These are phyloP conservation scores for Drosophila cardini DNA, from an alignment of 1,140 invertebrate species.

Conservation along the genomic window DNA sequence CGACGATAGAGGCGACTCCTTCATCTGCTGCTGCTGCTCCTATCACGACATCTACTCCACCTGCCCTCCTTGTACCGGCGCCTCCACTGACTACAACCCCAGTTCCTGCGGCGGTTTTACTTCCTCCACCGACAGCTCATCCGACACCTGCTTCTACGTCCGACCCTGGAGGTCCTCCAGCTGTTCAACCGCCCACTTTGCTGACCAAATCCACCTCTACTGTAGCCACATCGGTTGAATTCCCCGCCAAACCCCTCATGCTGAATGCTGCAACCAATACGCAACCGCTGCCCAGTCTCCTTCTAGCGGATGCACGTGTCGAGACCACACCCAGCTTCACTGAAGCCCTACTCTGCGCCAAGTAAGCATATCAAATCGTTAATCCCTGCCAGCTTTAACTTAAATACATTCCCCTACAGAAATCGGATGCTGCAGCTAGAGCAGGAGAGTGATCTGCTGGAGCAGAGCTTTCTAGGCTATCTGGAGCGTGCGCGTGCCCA, in stretches of 20 bases:
- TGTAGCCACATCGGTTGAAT: not conserved
- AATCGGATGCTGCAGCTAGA: slow-evolving; percentile 76
- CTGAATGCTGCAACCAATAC: slow-evolving; percentile 47
- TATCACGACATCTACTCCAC: not conserved
- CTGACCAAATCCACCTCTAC: no score
- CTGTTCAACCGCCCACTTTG: not conserved
- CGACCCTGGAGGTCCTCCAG: not conserved
- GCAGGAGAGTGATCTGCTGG: slow-evolving; percentile 74
- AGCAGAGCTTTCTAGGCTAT: slow-evolving; percentile 70
- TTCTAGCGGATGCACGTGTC: not conserved
- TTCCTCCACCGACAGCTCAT: no score
- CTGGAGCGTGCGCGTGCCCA: slow-evolving; percentile 57
- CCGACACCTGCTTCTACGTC: not conserved
- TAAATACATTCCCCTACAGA: slow-evolving; percentile 31
- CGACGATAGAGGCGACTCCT: no score
- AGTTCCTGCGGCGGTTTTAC: not conserved
- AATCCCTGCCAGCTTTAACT: not conserved
- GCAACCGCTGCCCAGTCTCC: not conserved
- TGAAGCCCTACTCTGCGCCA: slow-evolving; percentile 58
- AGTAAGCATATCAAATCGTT: slow-evolving; percentile 36
- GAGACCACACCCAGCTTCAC: slow-evolving; percentile 43
- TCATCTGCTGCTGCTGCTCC: no score
- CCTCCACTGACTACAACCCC: not conserved
- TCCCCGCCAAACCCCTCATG: slow-evolving; percentile 2
- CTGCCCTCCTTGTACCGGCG: not conserved